phyloP scores from a whole-genome alignment of 2,797 vertebrate species.

The Buceros bicornis region DNA sequence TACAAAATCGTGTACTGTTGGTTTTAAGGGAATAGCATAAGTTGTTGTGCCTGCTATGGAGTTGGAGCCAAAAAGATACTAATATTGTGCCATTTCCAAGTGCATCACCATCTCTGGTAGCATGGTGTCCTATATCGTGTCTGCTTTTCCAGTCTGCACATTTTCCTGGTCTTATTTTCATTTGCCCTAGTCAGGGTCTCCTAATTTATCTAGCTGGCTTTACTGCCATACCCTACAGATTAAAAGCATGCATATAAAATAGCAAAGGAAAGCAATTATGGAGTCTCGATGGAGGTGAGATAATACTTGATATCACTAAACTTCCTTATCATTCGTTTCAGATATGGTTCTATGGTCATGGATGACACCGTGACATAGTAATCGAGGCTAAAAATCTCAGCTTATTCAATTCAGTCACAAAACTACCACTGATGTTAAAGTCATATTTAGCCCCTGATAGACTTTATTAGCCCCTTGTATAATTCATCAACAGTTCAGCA shows the following conservation, averaged over 20 bases:
- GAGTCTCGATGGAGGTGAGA: not conserved
- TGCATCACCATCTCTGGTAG: not conserved
- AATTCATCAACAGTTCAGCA: not conserved
- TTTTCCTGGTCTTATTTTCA: not conserved
- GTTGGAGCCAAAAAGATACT: not conserved
- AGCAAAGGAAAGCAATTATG: not conserved
- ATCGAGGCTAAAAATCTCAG: not conserved
- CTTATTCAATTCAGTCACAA: not conserved
- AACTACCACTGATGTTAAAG: not conserved
- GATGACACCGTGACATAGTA: not conserved
- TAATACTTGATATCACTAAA: rapidly evolving
- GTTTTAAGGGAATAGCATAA: not conserved
- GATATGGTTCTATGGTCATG: rapidly evolving
- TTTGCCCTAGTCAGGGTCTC: not conserved
- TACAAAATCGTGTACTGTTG: not conserved
- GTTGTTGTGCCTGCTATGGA: not conserved
- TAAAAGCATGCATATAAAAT: not conserved
- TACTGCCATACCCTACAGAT: not conserved
- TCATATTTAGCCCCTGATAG: not conserved
- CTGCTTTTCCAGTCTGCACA: not conserved
- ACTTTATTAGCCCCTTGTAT: not conserved
- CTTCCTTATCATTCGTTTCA: not conserved
- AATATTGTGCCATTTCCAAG: not conserved
- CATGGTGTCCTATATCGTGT: not conserved
- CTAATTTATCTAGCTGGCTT: not conserved